phyloP scores from a whole-genome alignment of 2,797 vertebrate species.

The Clarias pachynema region DNA sequence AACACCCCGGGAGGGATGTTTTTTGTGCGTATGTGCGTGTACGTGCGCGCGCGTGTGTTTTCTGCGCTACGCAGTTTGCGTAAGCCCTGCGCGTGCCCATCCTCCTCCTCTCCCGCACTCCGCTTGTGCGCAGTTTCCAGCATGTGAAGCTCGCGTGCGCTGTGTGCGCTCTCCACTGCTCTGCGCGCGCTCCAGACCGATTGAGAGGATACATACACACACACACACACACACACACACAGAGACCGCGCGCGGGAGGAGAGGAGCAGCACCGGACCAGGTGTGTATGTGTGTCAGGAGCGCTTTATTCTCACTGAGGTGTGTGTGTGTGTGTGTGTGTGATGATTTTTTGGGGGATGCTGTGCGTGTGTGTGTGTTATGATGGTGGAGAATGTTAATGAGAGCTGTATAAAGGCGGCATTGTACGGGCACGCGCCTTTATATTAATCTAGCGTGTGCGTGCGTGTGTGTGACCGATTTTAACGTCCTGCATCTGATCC shows the following conservation, averaged over 20 bases:
- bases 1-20: neutral
- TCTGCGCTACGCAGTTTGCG: constrained; percentile 28
- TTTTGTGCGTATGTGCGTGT: neutral
- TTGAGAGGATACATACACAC: too few species aligned
- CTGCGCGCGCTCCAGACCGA: constrained; percentile 38
- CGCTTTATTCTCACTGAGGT: neutral
- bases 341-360: neutral
- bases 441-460: neutral
- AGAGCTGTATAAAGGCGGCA: constrained; percentile 21
- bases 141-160: constrained; percentile 35
- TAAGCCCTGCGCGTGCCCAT: constrained; percentile 9
- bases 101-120: neutral
- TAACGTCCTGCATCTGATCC: neutral
- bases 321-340: constrained; percentile 41
- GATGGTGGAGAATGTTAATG: constrained; percentile 21
- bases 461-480: neutral
- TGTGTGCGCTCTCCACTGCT: constrained; percentile 19
- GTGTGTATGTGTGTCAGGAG: neutral
- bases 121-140: constrained; percentile 35
- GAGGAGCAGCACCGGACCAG: neutral
- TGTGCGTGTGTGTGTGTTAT: constrained; percentile 35
- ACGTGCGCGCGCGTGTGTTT: neutral
- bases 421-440: constrained; percentile 14
- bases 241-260: neutral
- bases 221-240: too few species aligned